phyloP scores from a whole-genome alignment of 2,888 invertebrate species.

The Dasysyrphus albostriatus region DNA sequence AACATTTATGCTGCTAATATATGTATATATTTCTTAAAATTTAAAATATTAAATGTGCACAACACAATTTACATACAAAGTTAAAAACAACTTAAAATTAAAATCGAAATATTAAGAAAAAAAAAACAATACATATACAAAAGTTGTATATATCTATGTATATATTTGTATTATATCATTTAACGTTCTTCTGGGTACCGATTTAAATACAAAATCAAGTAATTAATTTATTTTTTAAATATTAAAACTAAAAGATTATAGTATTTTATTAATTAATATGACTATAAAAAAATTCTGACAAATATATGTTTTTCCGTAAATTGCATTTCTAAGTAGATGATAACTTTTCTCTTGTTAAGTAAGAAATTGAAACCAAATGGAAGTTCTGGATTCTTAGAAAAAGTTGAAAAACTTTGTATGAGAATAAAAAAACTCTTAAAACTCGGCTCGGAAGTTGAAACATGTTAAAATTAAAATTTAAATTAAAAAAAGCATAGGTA shows the following conservation, averaged over 20 bases:
- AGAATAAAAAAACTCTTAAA: not conserved
- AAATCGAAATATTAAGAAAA: conserved; percentile 17
- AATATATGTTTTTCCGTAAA: conserved; percentile 16
- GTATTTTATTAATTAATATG: conserved; percentile 33
- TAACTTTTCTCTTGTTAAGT: conserved; percentile 24
- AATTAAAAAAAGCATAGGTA: not conserved
- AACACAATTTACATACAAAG: conserved; percentile 31
- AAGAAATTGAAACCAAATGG: conserved; percentile 53
- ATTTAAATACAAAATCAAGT: conserved; percentile 27
- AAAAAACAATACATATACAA: no score
- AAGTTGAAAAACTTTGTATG: no score
- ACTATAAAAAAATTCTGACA: conserved; percentile 36
- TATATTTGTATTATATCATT: conserved; percentile 60
- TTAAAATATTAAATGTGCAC: conserved; percentile 44
- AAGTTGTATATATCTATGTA: no score
- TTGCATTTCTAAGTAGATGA: not conserved
- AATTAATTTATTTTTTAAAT: not conserved
- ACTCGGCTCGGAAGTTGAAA: conserved; percentile 11
- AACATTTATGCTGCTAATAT: not conserved
- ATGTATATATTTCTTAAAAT: not conserved
- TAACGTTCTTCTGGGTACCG: conserved; percentile 66
- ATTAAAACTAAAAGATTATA: conserved; percentile 16
- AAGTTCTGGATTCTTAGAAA: conserved; percentile 63
- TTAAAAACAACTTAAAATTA: conserved; percentile 41
- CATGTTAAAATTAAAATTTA: not conserved